Evolutionary conservation across 2,888 invertebrate species (phyloP), one percentile per base, ranked within the genome.

Genomic region (Drosophila rubida): DNA sequence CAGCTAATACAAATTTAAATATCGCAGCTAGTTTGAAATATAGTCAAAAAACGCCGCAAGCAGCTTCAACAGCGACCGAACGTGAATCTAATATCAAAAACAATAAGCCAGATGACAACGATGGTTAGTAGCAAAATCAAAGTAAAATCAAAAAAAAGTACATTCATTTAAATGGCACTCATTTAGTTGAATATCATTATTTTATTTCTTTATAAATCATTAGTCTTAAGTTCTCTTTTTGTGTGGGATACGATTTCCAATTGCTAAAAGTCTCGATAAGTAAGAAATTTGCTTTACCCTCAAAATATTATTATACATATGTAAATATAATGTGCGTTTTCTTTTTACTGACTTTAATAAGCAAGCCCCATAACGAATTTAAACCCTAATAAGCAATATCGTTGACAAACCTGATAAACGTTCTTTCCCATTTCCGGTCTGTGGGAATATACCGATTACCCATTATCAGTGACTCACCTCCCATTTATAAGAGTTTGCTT

Each of bases 101-200:
- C 70, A 79, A 76, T 50, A 89, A 90, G 49, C 87, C 89, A 75
- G 90, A 90, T 69, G 90, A 88, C 55, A 82, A 85, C 74, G 90
- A 93, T 82, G 93, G 91, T 90, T 84, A 81, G 86, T 77, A 68
- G 46, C n/a, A 32, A 66, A 16, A 57, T 62, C 42, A 19, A 48
- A 30, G 3, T 19, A 19, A 19, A 19, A 19, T 2, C 19, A 19
- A 19, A 25, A 37, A 14, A 25, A 13, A 54, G n/a, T 35, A 45
- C 14, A 4, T n/a, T 9, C 8, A 35, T 23, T 45, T 25, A 16
- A 23, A 16, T 32, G 23, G 53, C 57, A 58, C 41, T 27, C 27
- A 23, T 39, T 51, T n/a, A 41, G 51, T 42, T 53, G 19, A 51
- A 41, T 41, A 42, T 30, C 51, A 50, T 41, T 51, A 51, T 6